Evolutionary conservation across 2,113 vertebrate genomes (phyloP), one percentile per base, ranked within the genome.

Genomic region (Rhodinocichla rosea): DNA sequence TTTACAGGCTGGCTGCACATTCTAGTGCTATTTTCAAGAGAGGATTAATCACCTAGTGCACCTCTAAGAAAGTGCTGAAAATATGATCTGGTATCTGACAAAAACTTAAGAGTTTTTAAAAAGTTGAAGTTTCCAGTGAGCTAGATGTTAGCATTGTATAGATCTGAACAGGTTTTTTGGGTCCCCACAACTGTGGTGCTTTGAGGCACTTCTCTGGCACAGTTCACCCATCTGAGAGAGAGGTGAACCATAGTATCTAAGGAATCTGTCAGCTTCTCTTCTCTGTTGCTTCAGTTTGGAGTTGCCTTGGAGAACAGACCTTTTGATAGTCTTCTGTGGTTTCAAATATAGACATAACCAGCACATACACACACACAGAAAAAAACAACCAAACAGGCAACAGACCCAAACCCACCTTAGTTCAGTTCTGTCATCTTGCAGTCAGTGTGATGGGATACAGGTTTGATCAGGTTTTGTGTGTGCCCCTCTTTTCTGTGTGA

Each of bases 361-460:
- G 17, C 4, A 22, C 3, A 4, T 9, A 17, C 1, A 14, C 11
- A 10, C 30, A 21, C 4, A 18, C 4, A 27, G 6, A 14, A 18
- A 16, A 42, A 15, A 42, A 26, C 53, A 55, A n/a, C 13, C 26
- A 35, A 13, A 11, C 22, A 12, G 5, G 24, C 6, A 40, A 4
- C 35, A 83, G 53, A 15, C 20, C 28, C 30, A 57, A 68, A 57
- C 3, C 3, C 13, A 16, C 14, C 17, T n/a, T 45, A 57, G 17
- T 19, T 88, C 49, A 55, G 19, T 39, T 55, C 35, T 88, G 28
- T 30, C 39, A 55, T 35, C 35, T 70, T 75, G 57, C 19, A 30
- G 32, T 74, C 45, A 49, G 13, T 44, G 19, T 53, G 33, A 40
- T 56, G 55, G 83, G 59, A 88, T 63, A 35, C 10, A 18, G 45